A percentile compares a stretch with the other conserved stretches of the same genome.
Conservation (phyloP, 2,888 invertebrate species). For the Drosophila formosana region DNA sequence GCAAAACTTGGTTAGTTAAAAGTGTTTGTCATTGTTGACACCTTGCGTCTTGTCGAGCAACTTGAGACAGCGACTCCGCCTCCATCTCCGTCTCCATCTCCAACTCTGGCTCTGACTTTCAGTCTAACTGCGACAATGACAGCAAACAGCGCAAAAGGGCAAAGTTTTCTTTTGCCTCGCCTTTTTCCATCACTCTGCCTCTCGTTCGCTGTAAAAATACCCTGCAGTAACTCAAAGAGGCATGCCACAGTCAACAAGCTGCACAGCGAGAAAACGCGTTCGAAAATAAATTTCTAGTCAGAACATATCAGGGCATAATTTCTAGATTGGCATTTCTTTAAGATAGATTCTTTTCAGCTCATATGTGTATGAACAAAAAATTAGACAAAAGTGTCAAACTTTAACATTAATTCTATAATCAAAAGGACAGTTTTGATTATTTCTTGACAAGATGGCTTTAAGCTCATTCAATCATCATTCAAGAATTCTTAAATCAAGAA, state of each 20-base stretch:
- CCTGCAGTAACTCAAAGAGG: slow-evolving; percentile 12
- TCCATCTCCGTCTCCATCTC: not conserved
- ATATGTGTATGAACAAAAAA: too few relatives aligned
- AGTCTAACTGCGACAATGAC: slow-evolving; percentile 52
- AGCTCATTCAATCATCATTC: too few relatives aligned
- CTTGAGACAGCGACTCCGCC: slow-evolving; percentile 47
- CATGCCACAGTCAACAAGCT: not conserved
- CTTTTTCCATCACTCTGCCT: slow-evolving; percentile 31
- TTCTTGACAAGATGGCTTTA: too few relatives aligned
- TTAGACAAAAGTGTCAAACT: too few relatives aligned
- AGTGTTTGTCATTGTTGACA: slow-evolving; percentile 81
- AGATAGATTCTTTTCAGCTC: too few relatives aligned
- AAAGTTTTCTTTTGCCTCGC: slow-evolving; percentile 64
- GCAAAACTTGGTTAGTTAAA: slow-evolving; percentile 76
- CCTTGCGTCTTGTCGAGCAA: slow-evolving; percentile 74
- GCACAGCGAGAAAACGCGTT: too few relatives aligned
- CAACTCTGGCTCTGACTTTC: not conserved
- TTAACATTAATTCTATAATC: too few relatives aligned
- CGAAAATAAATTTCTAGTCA: too few relatives aligned
- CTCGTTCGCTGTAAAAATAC: slow-evolving; percentile 8
- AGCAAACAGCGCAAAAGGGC: slow-evolving; percentile 57
- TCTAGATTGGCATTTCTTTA: too few relatives aligned
- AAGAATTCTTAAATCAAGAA: too few relatives aligned
- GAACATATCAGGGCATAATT: too few relatives aligned
- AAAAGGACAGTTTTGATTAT: too few relatives aligned